Base-by-base conservation (phyloP, 2,113 vertebrate genomes). In the Pterocles burchelli region DNA sequence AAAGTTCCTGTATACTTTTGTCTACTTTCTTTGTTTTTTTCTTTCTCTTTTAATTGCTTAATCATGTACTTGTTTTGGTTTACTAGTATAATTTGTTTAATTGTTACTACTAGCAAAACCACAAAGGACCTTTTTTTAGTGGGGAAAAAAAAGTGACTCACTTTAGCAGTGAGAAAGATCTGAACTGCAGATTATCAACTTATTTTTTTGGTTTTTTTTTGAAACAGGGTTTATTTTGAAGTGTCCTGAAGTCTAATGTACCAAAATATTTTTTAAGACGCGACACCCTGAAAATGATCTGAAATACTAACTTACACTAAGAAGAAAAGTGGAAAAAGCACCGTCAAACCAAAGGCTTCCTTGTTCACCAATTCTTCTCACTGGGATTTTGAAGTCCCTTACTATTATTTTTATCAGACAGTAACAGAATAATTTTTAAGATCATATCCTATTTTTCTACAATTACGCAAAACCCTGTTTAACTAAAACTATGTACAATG, bases 1-100 rank as follows among this genome's bases (percentile, higher is more conserved):
- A 88, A 97, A 94, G 70, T 96, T 96, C 77, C 73, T 96, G 81
- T 41, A 63, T 17, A 79, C 28, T 87, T 82, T 67, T 70, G 33
- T 66, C 43, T 51, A 68, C 13, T 61, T 59, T 73, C n/a, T 88
- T 68, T 66, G 18, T 85, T 58, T 89, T 86, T 85, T 87, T 74
- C 28, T 41, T 58, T 61, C 57, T 33, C 68, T 63, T 1, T 38
- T 51, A 31, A n/a, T 38, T 59, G 4, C 11, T 70, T 71, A 33
- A 34, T 55, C 9, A 31, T 45, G 9, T 24, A 33, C 9, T 54
- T 29, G 7, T 3, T 78, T 86, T 63, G 12, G 21, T 71, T 71
- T 75, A 48, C 9, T 29, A 22, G 24, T 26, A 51, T 6, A 3
- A 12, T 33, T 49, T 80, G 41, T 65, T 58, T 63, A 48, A 67